Percentiles rank a stretch among this genome's conserved stretches.
These are phyloP conservation scores for Chaenocephalus aceratus DNA, from an alignment of 2,113 vertebrate genomes.

Conservation along the genomic window DNA sequence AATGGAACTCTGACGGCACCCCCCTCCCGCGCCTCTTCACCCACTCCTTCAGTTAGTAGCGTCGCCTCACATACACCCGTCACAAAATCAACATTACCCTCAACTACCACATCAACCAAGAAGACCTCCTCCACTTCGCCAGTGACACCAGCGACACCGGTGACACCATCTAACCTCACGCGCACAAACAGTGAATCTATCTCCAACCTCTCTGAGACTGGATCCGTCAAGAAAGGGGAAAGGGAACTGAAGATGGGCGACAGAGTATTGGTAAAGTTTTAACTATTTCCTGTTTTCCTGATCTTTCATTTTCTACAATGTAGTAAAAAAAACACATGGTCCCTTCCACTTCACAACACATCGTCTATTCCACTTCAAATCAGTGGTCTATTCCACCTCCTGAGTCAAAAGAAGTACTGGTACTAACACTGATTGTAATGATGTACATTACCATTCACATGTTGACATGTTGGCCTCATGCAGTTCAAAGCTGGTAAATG, in stretches of 20 bases:
- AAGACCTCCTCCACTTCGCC: conserved; percentile 71
- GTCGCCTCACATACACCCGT: conserved; percentile 68
- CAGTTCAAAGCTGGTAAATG: neutral
- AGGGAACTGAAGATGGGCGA: conserved; percentile 96
- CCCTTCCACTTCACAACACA: neutral
- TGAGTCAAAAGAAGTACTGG: neutral
- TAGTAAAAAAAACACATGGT: conserved; percentile 18
- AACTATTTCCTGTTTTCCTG: too few species aligned
- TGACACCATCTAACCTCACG: conserved; percentile 89
- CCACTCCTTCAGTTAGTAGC: conserved; percentile 84
- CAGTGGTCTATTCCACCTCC: neutral
- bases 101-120: conserved; percentile 62
- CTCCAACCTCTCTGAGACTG: conserved; percentile 95
- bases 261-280: conserved; percentile 91
- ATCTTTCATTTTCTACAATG: neutral
- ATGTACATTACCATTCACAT: neutral
- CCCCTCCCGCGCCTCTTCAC: conserved; percentile 87
- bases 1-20: conserved; percentile 88
- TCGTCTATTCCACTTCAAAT: neutral
- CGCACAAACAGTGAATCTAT: conserved; percentile 92
- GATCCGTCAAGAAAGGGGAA: conserved; percentile 96
- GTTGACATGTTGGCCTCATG: conserved; percentile 10
- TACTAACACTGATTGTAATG: neutral
- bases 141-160: conserved; percentile 75
- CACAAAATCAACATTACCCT: conserved; percentile 57